Evolutionary conservation across 2,888 invertebrate genomes (phyloP).

Genomic region (Seladonia tumulorum): DNA sequence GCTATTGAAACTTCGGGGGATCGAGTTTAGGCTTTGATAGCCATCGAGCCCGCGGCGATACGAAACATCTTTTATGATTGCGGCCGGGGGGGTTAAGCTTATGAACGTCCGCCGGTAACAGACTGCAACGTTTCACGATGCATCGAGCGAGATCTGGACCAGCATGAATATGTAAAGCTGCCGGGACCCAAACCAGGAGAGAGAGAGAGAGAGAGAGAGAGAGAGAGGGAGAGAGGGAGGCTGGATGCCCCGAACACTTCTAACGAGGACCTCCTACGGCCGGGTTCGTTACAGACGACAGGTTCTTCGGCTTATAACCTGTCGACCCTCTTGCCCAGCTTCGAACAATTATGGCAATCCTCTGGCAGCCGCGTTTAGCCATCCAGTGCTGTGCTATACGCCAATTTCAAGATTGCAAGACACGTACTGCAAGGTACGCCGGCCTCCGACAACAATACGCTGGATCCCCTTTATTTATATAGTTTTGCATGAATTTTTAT

Average conservation of each 20-base stretch:
- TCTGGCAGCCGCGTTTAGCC: background rate
- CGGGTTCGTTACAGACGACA: slow-evolving; percentile 61
- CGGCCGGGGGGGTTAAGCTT: slow-evolving; percentile 7
- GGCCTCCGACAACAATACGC: too few relatives aligned
- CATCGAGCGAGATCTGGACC: slow-evolving; percentile 59
- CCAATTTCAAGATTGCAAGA: background rate
- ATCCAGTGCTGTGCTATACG: background rate
- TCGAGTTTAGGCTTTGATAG: slow-evolving; percentile 28
- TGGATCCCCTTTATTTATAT: too few relatives aligned
- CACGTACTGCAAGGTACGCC: too few relatives aligned
- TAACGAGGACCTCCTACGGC: slow-evolving; percentile 69
- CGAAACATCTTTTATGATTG: slow-evolving; percentile 28
- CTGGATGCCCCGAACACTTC: slow-evolving; percentile 51
- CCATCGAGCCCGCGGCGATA: background rate
- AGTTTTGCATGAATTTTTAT: too few relatives aligned
- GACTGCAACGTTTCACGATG: slow-evolving; percentile 47
- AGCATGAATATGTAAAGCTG: slow-evolving; percentile 76
- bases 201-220: background rate
- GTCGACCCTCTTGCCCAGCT: slow-evolving; percentile 36
- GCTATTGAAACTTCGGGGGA: slow-evolving; percentile 14
- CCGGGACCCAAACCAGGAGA: background rate
- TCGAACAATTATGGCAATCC: slow-evolving; percentile 56
- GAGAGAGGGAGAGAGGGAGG: background rate
- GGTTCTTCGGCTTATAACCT: slow-evolving; percentile 57
- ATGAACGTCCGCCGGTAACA: slow-evolving; percentile 33